Conservation (phyloP, 2,797 vertebrate species). For the Intellagama lesueurii region DNA sequence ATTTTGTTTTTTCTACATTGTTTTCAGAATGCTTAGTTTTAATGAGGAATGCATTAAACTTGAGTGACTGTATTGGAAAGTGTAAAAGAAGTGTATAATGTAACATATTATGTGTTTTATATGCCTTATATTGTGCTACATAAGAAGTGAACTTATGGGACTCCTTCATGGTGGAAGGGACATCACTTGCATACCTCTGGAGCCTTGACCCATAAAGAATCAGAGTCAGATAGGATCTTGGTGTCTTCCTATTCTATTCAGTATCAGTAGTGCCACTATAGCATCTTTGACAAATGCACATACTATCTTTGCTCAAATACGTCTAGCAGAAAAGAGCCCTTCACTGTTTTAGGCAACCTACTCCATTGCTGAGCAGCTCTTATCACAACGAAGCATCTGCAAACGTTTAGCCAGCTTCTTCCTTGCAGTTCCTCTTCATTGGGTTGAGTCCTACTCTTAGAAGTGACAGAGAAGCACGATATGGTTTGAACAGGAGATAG, state of each 20-base stretch:
- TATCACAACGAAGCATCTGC: background rate
- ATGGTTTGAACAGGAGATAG: background rate
- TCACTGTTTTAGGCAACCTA: background rate
- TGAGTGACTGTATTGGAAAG: too few species aligned
- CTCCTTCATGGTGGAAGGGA: background rate
- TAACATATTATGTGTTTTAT: background rate
- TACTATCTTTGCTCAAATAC: background rate
- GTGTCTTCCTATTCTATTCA: background rate
- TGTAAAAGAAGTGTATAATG: background rate
- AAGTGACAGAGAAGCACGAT: background rate
- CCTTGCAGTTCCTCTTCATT: background rate
- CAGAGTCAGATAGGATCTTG: background rate
- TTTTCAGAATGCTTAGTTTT: too few species aligned
- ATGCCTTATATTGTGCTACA: background rate
- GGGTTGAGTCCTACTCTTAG: background rate
- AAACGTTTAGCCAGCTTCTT: background rate
- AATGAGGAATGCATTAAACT: too few species aligned
- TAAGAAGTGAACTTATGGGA: background rate
- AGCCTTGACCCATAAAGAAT: too few species aligned
- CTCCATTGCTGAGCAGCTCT: background rate
- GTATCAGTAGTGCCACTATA: background rate
- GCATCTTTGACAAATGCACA: too few species aligned
- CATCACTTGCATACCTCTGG: too few species aligned
- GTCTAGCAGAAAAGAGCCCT: background rate
- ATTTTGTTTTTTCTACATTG: too few species aligned